Evolutionary conservation across 2,113 vertebrate species (phyloP), one percentile per base, ranked within the genome.

Genomic region (Anas platyrhynchos): DNA sequence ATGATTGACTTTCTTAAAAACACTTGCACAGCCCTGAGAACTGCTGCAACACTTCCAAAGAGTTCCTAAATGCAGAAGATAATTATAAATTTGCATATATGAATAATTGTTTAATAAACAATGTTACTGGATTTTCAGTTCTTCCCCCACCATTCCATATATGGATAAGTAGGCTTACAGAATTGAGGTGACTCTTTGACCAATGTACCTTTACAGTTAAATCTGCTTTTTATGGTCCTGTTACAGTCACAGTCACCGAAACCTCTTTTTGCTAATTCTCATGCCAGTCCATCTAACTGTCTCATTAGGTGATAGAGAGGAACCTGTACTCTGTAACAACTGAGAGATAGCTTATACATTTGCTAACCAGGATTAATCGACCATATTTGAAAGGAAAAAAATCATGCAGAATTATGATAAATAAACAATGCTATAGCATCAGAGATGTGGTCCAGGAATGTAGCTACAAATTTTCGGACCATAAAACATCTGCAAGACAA

Each of bases 61-160:
- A 87, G 44, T 18, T 65, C 50, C 66, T 88, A 91, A 86, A 77
- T 38, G 62, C 54, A 92, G 52, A 91, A 91, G 23, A 56, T 38
- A 77, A 62, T 87, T 86, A 71, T 27, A 58, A 65, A 85, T 94
- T 94, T 96, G 52, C 62, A 94, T 69, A 56, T 75, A 81, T 86
- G 77, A 95, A 93, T 86, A 96, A 84, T 46, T 71, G 89, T 18
- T 94, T 91, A 87, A 92, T 75, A 92, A 81, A 92, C 63, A 89
- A 77, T 54, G 36, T 66, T 93, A 82, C 38, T 72, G 75, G 66
- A 85, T 88, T 96, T 94, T 83, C 17, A 72, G 1, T 4, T 74
- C 55, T 61, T 4, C 29, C 31, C 4, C 2, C 18, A 75, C 69
- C 14, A 63, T 7, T 73, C 41, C 58, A 9, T 68, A 80, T 22